These are phyloP conservation scores for Rhagonycha lutea DNA, from an alignment of 2,888 invertebrate species.

Conservation along the genomic window DNA sequence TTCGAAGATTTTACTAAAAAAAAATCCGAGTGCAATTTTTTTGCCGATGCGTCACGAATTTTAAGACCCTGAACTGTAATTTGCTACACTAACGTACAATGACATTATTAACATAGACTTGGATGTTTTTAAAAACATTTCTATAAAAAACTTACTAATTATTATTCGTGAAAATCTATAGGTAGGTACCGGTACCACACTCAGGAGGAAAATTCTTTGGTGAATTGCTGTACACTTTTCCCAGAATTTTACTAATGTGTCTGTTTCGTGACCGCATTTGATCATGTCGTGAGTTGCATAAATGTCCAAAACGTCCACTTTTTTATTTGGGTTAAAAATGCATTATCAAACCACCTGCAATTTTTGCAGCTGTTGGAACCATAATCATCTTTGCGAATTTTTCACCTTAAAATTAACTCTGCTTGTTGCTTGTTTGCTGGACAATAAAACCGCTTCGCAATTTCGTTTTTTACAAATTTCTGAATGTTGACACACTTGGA, in stretches of 20 bases:
- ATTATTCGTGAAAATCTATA: not conserved
- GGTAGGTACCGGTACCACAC: not conserved
- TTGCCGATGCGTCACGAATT: conserved; percentile 7
- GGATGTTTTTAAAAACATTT: conserved; percentile 1
- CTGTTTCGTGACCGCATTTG: conserved; percentile 22
- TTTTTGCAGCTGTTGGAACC: not conserved
- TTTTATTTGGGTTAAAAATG: conserved; percentile 12
- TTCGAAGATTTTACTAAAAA: not conserved
- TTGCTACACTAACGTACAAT: conserved; percentile 1
- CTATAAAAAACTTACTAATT: not conserved
- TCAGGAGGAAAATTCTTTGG: not conserved
- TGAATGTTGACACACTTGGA: not conserved
- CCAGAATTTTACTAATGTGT: conserved; percentile 20
- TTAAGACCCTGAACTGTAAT: conserved; percentile 10
- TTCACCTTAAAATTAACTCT: not conserved
- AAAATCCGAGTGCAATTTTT: not conserved
- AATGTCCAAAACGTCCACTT: conserved; percentile 15
- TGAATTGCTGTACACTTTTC: conserved; percentile 2
- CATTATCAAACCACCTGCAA: not conserved
- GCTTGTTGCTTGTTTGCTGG: not conserved
- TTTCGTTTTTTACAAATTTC: not conserved
- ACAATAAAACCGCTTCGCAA: not conserved
- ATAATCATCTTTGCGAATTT: not conserved
- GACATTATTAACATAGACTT: conserved; percentile 6
- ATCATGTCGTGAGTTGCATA: conserved; percentile 8